These are phyloP conservation scores for Laticauda colubrina DNA, from an alignment of 2,113 vertebrate genomes.

Conservation along the genomic window DNA sequence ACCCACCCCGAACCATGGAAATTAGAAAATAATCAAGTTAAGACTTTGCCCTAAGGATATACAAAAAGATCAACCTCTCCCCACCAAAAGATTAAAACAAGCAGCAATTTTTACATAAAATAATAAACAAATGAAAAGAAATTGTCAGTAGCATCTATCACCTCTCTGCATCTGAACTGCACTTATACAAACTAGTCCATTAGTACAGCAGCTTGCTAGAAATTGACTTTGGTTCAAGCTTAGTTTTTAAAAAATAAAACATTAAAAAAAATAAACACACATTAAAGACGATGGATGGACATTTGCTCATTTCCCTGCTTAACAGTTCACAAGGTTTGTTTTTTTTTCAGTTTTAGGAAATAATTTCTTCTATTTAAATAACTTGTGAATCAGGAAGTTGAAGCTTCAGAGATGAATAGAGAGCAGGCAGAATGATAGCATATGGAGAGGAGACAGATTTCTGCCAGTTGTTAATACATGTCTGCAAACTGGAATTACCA, in stretches of 20 bases:
- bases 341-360: constrained; percentile 51
- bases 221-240: constrained; percentile 99
- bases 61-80: constrained; percentile 67
- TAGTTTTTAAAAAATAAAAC: constrained; percentile 79
- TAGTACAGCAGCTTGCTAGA: constrained; percentile 97
- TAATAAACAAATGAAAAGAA: constrained; percentile 76
- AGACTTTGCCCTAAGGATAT: constrained; percentile 73
- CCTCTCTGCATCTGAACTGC: constrained; percentile 83
- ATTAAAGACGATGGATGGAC: constrained; percentile 83
- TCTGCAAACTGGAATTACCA: constrained; percentile 39
- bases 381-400: constrained; percentile 59
- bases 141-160: constrained; percentile 87
- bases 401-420: constrained; percentile 62
- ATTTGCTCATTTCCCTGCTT: constrained; percentile 78
- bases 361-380: constrained; percentile 59
- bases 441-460: constrained; percentile 51
- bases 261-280: constrained; percentile 69
- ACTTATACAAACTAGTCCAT: constrained; percentile 83
- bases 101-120: constrained; percentile 82
- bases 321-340: constrained; percentile 73
- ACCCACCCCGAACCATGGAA: constrained; percentile 62
- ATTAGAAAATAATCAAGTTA: constrained; percentile 71
- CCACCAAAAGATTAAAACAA: constrained; percentile 71
- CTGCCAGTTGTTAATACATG: constrained; percentile 60
- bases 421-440: constrained; percentile 41